These are phyloP conservation scores for Schizopygopsis malacanthus DNA, from an alignment of 2,797 vertebrate species.

Conservation along the genomic window DNA sequence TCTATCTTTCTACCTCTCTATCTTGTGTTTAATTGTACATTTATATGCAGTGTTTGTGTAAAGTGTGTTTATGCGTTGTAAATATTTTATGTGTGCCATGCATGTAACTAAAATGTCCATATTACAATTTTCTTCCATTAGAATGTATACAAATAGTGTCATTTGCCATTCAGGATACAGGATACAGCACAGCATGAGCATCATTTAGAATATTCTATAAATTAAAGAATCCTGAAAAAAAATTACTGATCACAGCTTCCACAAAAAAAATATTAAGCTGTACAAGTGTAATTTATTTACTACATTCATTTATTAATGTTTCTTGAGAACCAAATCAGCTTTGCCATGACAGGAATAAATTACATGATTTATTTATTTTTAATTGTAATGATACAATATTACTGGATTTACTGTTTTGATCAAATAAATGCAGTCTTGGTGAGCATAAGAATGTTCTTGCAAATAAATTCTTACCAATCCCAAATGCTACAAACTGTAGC, in stretches of 20 bases:
- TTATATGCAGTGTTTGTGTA: neutral
- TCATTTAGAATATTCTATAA: neutral
- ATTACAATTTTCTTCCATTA: neutral
- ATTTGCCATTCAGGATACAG: neutral
- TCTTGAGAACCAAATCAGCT: neutral
- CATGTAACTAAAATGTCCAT: neutral
- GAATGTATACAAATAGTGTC: neutral
- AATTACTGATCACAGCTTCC: neutral
- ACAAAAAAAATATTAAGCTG: neutral
- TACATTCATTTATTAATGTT: neutral
- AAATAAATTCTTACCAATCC: neutral
- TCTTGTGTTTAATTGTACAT: neutral
- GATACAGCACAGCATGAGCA: neutral
- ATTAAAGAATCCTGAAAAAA: neutral
- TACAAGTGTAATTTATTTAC: neutral
- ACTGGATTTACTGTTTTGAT: neutral
- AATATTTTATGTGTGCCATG: neutral
- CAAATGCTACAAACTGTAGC: neutral
- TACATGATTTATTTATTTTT: neutral
- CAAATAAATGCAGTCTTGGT: neutral
- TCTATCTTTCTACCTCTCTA: neutral
- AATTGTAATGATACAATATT: neutral
- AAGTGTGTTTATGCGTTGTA: neutral
- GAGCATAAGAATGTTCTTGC: neutral
- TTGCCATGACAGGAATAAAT: neutral